phyloP scores from a whole-genome alignment of 2,888 invertebrate species.

The Cotesia congregata region DNA sequence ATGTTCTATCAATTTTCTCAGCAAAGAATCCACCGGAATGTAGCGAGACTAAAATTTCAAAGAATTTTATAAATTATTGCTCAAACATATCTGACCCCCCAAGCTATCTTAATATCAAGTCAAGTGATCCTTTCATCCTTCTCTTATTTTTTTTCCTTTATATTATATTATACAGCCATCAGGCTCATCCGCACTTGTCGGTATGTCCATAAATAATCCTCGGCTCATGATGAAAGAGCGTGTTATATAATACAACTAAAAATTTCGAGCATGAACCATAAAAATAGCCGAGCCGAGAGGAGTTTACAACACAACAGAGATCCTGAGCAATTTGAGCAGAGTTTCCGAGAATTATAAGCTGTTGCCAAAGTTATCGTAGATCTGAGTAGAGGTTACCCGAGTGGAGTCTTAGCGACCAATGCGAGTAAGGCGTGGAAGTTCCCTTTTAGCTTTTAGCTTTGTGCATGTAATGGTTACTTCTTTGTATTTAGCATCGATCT shows the following conservation, averaged over 20 bases:
- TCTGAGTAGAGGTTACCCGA: conserved; percentile 18
- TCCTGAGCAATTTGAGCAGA: neutral
- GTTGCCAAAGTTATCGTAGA: conserved; percentile 33
- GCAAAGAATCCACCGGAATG: conserved; percentile 11
- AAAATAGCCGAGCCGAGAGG: neutral
- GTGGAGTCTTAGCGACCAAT: neutral
- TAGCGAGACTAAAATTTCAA: conserved; percentile 2
- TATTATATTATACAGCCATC: neutral
- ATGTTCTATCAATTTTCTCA: conserved; percentile 18
- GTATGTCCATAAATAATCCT: too few species aligned
- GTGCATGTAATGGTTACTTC: conserved; percentile 26
- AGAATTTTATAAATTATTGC: conserved; percentile 8
- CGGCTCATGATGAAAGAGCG: too few species aligned
- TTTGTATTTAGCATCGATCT: conserved; percentile 26
- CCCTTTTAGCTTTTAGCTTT: conserved; percentile 35
- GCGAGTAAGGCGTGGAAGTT: conserved; percentile 29
- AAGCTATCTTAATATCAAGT: neutral
- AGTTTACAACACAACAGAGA: neutral
- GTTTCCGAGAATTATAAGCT: conserved; percentile 29
- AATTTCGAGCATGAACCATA: neutral
- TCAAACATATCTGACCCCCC: neutral
- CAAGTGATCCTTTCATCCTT: too few species aligned
- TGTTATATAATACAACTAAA: neutral
- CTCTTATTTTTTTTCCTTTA: too few species aligned
- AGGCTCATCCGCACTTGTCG: neutral